Conservation (phyloP, 2,113 vertebrate genomes). For the Chrysochloris asiatica region DNA sequence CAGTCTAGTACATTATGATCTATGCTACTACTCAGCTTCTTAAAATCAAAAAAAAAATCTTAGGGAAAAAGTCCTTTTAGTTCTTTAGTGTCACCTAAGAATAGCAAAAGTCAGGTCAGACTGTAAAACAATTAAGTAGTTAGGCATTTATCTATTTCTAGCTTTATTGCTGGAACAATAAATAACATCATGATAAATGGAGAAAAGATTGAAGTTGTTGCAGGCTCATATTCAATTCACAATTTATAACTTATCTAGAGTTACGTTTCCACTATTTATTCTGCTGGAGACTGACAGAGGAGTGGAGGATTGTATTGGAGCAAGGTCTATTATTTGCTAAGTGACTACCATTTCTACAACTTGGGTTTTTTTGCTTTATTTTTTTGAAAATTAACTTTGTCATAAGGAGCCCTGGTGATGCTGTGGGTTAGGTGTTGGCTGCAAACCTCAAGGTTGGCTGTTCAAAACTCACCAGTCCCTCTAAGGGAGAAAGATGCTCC, state of each 20-base stretch:
- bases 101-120: not conserved
- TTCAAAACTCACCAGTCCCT: too few relatives aligned
- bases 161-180: too few relatives aligned
- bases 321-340: not conserved
- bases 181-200: too few relatives aligned
- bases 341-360: not conserved
- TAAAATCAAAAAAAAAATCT: conserved; percentile 24
- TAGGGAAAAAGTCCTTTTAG: not conserved
- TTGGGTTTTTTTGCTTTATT: too few relatives aligned
- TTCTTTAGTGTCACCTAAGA: not conserved
- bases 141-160: not conserved
- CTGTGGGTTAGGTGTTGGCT: too few relatives aligned
- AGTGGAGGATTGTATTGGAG: too few relatives aligned
- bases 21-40: not conserved
- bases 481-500: too few relatives aligned
- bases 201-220: too few relatives aligned
- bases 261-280: not conserved
- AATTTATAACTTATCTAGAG: not conserved
- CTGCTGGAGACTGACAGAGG: too few relatives aligned
- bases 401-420: too few relatives aligned
- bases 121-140: not conserved
- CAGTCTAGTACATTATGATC: not conserved
- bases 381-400: not conserved
- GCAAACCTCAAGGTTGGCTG: too few relatives aligned
- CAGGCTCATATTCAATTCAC: not conserved